These are phyloP conservation scores for Ammodytes dubius DNA, from an alignment of 2,113 vertebrate species.

Conservation along the genomic window DNA sequence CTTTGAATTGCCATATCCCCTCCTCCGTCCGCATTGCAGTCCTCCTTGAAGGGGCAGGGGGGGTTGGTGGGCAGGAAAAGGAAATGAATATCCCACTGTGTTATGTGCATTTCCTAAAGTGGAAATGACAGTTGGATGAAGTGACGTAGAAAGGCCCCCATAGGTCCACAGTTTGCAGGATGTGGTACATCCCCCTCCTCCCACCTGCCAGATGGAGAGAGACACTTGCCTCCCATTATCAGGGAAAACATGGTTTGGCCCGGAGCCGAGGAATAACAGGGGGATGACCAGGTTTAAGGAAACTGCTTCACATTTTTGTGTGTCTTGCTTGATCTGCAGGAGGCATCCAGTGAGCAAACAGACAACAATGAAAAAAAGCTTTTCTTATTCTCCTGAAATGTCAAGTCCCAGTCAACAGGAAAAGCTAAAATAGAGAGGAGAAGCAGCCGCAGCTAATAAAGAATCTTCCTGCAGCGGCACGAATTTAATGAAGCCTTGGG, in stretches of 20 bases:
- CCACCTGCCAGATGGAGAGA: constrained; percentile 61
- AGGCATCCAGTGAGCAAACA: constrained; percentile 18
- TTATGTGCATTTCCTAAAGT: constrained; percentile 64
- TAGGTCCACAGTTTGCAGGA: constrained; percentile 64
- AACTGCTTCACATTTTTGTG: constrained; percentile 40
- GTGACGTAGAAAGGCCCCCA: constrained; percentile 36
- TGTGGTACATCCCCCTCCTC: constrained; percentile 56
- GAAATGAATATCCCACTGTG: constrained; percentile 64
- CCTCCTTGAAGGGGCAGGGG: constrained; percentile 57
- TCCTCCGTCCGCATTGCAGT: constrained; percentile 74
- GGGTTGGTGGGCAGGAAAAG: constrained; percentile 21
- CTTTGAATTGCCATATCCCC: constrained; percentile 71
- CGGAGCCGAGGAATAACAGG: constrained; percentile 31
- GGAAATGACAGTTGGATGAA: constrained; percentile 70
- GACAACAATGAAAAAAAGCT: constrained; percentile 19
- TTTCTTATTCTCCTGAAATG: constrained; percentile 35
- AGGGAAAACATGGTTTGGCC: constrained; percentile 21
- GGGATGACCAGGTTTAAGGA: constrained; percentile 56
- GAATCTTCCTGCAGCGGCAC: constrained; percentile 69
- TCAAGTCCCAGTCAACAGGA: constrained; percentile 68
- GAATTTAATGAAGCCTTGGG: constrained; percentile 67
- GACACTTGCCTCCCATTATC: constrained; percentile 40
- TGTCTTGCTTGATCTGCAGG: constrained; percentile 2
- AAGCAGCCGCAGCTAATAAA: constrained; percentile 35
- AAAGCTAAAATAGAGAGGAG: constrained; percentile 57